Base-by-base conservation (phyloP, 2,888 invertebrate species). In the Quadroppia sp. region DNA sequence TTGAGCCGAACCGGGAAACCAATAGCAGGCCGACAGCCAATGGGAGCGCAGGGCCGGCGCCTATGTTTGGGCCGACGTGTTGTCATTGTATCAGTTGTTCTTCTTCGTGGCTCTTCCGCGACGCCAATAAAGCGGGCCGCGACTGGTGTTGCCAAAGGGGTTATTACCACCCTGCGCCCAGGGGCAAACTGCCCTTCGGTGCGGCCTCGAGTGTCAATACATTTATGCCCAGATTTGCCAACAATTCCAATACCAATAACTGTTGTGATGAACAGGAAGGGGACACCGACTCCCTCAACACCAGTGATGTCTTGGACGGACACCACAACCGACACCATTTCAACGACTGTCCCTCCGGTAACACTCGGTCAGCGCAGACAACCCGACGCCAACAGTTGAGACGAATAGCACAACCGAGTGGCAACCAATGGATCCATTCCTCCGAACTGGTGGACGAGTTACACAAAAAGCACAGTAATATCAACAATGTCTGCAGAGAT, bases 171-270 rank as follows among this genome's bases (percentile, higher is more conserved):
- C 76, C 76, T 23, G 70, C 73, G 9, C 64, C 71, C n/a, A 59
- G 76, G 32, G 73, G 70, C 17, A 73, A 73, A 53, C 48, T 76
- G 25, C 76, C 76, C 3, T 76, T 76, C 25, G 76, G 76, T 45
- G 76, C 76, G 11, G 76, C 76, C 17, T 75, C 75, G 11, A 67
- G 67, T 20, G 70, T 76, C 25, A 70, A 75, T n/a, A 73, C 76
- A 59, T 72, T 75, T 48, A 71, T 76, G 59, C 74, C 72, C 4
- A 40, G 75, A 71, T 61, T 48, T 69, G 69, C 69, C 42, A 69
- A 69, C 13, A 36, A 36, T 11, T 36, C 25, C 28, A 42, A 40
- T 9, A n/a, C 32, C 25, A 36, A 71, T 71, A 28, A 56, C 25
- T 40, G 17, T 56, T 36, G 56, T 36, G 53, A 71, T 32, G 40